Conservation (phyloP, 2,113 vertebrate species). For the Plectropomus leopardus region DNA sequence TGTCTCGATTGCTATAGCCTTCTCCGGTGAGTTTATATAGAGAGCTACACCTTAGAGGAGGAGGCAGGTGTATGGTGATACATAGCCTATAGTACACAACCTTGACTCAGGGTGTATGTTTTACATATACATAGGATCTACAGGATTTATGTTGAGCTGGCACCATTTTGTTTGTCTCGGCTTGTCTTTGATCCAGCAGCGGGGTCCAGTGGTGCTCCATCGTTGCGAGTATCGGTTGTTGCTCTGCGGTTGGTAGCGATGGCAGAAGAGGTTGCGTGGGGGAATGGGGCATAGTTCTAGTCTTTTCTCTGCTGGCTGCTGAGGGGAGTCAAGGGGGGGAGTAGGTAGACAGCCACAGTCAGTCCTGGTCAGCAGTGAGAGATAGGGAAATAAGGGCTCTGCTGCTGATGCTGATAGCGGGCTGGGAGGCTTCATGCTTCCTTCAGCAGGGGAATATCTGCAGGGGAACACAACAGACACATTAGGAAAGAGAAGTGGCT, state of each 20-base stretch:
- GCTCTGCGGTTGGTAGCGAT: constrained; percentile 58
- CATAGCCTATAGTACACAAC: constrained; percentile 65
- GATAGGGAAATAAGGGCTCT: constrained; percentile 45
- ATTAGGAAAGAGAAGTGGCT: constrained; percentile 31
- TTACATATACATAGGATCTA: constrained; percentile 65
- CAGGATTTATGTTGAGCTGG: constrained; percentile 57
- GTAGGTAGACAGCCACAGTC: constrained; percentile 73
- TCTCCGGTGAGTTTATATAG: constrained; percentile 40
- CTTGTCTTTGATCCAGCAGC: constrained; percentile 48
- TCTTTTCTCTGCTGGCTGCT: constrained; percentile 63
- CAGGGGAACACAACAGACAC: constrained; percentile 43
- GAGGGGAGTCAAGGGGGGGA: constrained; percentile 15
- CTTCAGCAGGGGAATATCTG: constrained; percentile 98
- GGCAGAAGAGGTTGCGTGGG: constrained; percentile 60
- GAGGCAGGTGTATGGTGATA: constrained; percentile 60
- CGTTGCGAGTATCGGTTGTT: constrained; percentile 54
- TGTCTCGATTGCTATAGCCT: constrained; percentile 38
- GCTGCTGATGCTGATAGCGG: constrained; percentile 68
- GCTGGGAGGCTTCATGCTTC: constrained; percentile 91
- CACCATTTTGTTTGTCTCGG: constrained; percentile 39
- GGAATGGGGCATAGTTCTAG: constrained; percentile 58
- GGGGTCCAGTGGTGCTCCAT: constrained; percentile 49
- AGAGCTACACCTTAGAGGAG: constrained; percentile 45
- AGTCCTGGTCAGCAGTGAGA: constrained; percentile 74
- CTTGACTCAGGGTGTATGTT: constrained; percentile 49